Conservation (phyloP, 2,113 vertebrate species). For the Nothoprocta pentlandii region DNA sequence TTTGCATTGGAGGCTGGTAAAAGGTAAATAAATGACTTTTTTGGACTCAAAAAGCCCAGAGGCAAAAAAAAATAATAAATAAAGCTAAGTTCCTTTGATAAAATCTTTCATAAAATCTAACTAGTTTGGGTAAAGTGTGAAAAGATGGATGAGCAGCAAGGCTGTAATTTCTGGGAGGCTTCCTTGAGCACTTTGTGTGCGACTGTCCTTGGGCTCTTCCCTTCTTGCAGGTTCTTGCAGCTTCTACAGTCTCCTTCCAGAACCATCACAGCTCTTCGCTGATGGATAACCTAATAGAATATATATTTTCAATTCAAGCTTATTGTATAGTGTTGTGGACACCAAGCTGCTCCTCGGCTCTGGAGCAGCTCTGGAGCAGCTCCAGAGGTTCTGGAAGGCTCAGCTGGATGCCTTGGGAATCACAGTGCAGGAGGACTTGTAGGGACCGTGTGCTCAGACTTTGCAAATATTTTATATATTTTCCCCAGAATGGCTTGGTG, state of each 20-base stretch:
- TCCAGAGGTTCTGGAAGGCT: not conserved
- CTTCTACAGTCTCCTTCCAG: not conserved
- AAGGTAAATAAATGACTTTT: not conserved
- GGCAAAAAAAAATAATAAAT: not conserved
- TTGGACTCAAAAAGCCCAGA: not conserved
- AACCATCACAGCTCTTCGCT: not conserved
- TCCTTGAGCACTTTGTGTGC: not conserved
- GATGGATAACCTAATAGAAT: not conserved
- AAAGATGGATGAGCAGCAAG: not conserved
- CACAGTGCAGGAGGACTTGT: not conserved
- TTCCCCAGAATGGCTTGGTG: not conserved
- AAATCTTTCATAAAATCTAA: not conserved
- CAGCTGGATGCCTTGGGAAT: not conserved
- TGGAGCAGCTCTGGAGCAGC: rapidly evolving
- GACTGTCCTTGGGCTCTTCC: not conserved
- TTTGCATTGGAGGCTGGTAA: constrained; percentile 4
- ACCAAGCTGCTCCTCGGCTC: not conserved
- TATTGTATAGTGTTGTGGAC: not conserved
- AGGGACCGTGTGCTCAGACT: not conserved
- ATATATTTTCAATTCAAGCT: not conserved
- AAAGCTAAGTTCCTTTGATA: not conserved
- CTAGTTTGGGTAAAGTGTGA: not conserved
- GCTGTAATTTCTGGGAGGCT: not conserved
- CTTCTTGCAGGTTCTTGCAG: not conserved
- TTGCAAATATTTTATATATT: not conserved